These are phyloP conservation scores for Huso huso DNA, from an alignment of 2,797 vertebrate species.

Conservation along the genomic window DNA sequence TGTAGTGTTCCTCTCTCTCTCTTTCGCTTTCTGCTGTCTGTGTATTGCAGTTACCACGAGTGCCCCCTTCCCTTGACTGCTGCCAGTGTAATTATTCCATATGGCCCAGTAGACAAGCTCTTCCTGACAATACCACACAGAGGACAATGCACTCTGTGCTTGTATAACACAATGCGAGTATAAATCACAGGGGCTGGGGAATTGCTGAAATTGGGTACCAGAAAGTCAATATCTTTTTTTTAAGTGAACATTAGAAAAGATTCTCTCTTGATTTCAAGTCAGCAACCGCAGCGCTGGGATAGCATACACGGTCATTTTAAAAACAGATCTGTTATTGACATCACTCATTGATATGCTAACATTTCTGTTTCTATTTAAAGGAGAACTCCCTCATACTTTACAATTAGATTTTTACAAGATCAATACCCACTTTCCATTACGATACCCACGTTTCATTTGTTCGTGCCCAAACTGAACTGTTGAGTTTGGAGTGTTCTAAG, in stretches of 20 bases:
- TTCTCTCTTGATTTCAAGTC: not conserved
- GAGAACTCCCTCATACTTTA: no score
- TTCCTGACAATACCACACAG: not conserved
- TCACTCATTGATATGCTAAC: no score
- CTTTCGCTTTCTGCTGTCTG: not conserved
- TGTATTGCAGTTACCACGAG: no score
- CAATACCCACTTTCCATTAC: no score
- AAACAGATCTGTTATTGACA: no score
- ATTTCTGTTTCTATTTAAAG: no score
- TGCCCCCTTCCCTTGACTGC: not conserved
- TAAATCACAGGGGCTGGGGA: not conserved
- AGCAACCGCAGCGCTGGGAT: no score
- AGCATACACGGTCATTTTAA: no score
- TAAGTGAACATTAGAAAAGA: constrained; percentile 4
- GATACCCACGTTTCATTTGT: no score
- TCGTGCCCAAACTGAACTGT: no score
- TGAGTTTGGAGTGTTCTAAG: no score
- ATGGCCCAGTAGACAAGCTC: constrained; percentile 1
- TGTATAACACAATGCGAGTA: not conserved
- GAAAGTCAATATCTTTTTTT: constrained; percentile 5
- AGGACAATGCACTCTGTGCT: not conserved
- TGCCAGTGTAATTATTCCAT: constrained; percentile 5
- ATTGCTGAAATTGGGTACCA: not conserved
- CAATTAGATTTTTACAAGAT: no score
- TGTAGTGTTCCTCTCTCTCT: not conserved